Base-by-base conservation (phyloP, 2,888 invertebrate genomes). In the Drosophila cognata region DNA sequence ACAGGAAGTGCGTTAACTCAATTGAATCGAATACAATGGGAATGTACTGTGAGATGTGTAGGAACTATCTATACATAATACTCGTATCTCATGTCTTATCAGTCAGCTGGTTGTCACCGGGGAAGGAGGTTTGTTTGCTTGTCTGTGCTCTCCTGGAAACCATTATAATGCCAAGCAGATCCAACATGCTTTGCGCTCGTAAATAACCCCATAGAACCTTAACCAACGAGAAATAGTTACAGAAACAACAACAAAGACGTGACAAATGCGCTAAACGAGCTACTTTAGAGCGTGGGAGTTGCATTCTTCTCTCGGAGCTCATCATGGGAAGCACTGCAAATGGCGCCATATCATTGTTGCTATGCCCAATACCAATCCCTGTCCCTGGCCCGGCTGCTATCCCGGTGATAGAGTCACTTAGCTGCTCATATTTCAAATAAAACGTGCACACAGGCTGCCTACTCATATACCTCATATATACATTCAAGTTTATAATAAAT, bases 221-320 rank as follows among this genome's bases (percentile, higher is more conserved):
- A 60, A 51, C 56, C 21, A 63, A 62, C 16, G 35, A 73, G n/a
- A 43, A 43, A n/a, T 29, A 50, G 50, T 59, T 51, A 31, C 57
- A 58, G 18, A 35, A 63, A 33, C 58, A 64, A 43, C 79, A 71
- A 78, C 68, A 88, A 77, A 89, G 89, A 90, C 90, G 90, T 87
- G 87, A 87, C 87, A 89, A 90, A 87, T 89, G 85, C 88, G 46
- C 80, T 79, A 89, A 87, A 87, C 80, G 80, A 87, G 89, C 90
- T 90, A 76, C 86, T 84, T 79, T 74, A 71, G 53, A 66, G 86
- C 89, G 86, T 86, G 90, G 86, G 86, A 90, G 90, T 84, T 88
- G 71, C 81, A 79, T 74, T 82, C 64, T 55, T 51, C 58, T 61
- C 28, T 50, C 38, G 38, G 59, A 70, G 77, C 71, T 81, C 88